A percentile compares a stretch with the other conserved stretches of the same genome.
Evolutionary conservation across 2,797 vertebrate genomes (phyloP).

Genomic region (Lepus oiostolus): DNA sequence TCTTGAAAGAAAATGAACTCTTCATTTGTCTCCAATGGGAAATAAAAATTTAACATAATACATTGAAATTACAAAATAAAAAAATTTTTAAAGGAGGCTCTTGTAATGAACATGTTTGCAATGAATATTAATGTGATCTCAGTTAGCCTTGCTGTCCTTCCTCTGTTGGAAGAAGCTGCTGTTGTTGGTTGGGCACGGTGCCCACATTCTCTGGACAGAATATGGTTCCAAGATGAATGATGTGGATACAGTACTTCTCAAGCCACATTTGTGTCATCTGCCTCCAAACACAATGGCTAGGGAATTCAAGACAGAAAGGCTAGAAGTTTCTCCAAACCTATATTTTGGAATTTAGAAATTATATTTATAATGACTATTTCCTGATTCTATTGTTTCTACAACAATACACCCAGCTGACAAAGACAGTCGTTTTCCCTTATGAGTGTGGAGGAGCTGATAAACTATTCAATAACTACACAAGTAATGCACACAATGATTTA

Average conservation of each 20-base stretch:
- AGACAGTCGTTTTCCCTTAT: background rate
- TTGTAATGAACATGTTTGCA: background rate
- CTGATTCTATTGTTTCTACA: slow-evolving; percentile 15
- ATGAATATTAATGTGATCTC: background rate
- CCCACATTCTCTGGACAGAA: background rate
- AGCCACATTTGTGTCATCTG: background rate
- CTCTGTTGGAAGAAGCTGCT: background rate
- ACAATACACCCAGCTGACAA: background rate
- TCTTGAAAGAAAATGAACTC: background rate
- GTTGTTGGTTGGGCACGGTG: background rate
- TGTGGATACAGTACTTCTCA: background rate
- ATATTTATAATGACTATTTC: slow-evolving; percentile 1
- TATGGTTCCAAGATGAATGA: background rate
- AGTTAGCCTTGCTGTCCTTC: background rate
- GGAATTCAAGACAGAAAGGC: background rate
- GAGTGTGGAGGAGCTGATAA: background rate
- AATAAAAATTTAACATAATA: background rate
- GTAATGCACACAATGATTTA: background rate
- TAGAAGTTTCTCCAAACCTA: background rate
- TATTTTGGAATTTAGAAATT: slow-evolving; percentile 15
- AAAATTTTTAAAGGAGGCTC: background rate
- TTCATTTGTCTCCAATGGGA: slow-evolving; percentile 3
- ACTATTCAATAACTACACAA: background rate
- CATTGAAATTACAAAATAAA: background rate
- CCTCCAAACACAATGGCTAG: background rate